Base-by-base conservation (phyloP, 2,113 vertebrate genomes). In the Prunella himalayana region DNA sequence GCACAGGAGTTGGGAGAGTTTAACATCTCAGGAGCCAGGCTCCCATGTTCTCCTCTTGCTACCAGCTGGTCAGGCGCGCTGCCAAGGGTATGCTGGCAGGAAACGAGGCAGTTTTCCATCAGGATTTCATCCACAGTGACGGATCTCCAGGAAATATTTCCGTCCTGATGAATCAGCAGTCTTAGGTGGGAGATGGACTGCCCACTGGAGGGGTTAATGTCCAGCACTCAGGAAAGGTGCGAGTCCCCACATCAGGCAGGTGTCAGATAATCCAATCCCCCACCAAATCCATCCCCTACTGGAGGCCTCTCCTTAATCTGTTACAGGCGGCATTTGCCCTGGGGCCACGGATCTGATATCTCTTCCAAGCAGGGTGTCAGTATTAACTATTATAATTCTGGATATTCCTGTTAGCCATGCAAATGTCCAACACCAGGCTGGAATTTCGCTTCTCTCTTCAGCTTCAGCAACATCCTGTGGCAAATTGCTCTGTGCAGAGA, bases 141-240 rank as follows among this genome's bases (percentile, higher is more conserved):
- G 2, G 56, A 78, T 81, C 95, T 84, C 91, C 1, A 8, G 95
- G 86, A 95, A 88, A 86, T 83, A 63, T 95, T 94, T 93, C 80
- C 11, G n/a, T 81, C 68, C 91, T 94, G 95, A 96, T 97, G 96
- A 96, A 90, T 97, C 90, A 96, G 96, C 96, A 95, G 80, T 88
- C 82, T 63, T n/a, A 31, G 72, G 79, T 86, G 82, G 94, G 80
- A 94, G 79, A 78, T 3, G 5, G 59, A 63, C 57, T 68, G 70
- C 73, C 53, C 0, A 0, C n/a, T 21, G 91, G 86, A 94, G 85
- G 63, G 87, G 90, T 83, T 91, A 59, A 86, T 6, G 11, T 44
- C 68, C 85, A 90, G 60, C 2, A 0, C 77, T 41, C 69, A 6
- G 50, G 49, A 91, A 95, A 97, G 94, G 93, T 96, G 93, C 0